Conservation (phyloP, 2,113 vertebrate genomes). For the Ceuthmochares aereus region DNA sequence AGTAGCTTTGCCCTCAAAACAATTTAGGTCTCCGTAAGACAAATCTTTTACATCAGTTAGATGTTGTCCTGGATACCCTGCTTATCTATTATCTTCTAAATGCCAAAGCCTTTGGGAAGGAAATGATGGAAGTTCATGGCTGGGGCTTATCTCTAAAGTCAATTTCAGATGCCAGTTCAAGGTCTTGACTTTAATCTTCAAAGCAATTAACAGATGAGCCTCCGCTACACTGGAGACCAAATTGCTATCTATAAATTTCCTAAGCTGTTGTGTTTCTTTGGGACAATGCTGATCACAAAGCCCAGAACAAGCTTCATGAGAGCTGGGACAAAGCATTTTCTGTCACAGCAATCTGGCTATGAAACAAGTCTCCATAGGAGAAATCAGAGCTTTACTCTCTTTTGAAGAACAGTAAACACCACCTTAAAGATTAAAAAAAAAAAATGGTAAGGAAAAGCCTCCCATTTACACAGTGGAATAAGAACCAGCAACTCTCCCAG, state of each 20-base stretch:
- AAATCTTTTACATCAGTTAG: neutral
- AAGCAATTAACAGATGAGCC: slow-evolving; percentile 67
- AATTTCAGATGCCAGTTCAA: slow-evolving; percentile 40
- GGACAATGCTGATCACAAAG: slow-evolving; percentile 12
- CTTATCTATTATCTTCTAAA: slow-evolving; percentile 38
- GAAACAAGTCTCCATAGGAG: neutral
- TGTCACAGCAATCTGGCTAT: neutral
- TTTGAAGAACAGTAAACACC: neutral
- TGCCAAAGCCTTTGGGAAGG: slow-evolving; percentile 11
- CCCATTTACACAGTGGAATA: neutral
- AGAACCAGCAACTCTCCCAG: neutral
- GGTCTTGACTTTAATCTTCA: slow-evolving; percentile 67
- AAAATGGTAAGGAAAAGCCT: neutral
- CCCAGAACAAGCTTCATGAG: neutral
- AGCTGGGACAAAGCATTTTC: neutral
- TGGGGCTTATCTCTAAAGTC: slow-evolving; percentile 38
- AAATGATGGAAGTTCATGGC: neutral
- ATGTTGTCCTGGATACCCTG: neutral
- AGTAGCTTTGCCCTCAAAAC: neutral
- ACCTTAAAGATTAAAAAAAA: neutral
- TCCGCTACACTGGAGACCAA: slow-evolving; percentile 28
- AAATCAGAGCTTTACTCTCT: neutral
- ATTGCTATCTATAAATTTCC: slow-evolving; percentile 36
- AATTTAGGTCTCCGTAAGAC: neutral
- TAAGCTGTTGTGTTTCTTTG: slow-evolving; percentile 30